phyloP scores from a whole-genome alignment of 2,797 vertebrate genomes.

The Caiman crocodilus region DNA sequence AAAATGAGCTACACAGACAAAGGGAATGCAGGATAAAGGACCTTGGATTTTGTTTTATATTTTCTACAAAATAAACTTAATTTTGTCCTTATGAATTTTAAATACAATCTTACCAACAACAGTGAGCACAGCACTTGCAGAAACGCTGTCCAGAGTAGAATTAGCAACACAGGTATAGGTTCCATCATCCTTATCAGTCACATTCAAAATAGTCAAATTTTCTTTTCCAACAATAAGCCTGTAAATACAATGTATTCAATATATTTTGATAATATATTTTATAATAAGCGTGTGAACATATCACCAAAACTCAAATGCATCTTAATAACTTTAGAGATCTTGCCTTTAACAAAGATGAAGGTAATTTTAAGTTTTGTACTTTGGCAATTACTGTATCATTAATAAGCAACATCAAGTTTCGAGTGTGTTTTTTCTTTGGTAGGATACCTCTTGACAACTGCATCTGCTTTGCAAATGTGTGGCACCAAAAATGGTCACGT shows the following conservation, averaged over 20 bases:
- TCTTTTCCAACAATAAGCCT: conserved; percentile 90
- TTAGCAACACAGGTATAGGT: conserved; percentile 94
- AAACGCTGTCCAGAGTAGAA: conserved; percentile 94
- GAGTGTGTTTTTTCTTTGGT: neutral
- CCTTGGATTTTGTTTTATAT: neutral
- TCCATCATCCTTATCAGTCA: conserved; percentile 91
- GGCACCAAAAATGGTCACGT: neutral
- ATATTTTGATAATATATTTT: conserved; percentile 27
- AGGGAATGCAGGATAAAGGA: too few species aligned
- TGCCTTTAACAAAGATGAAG: neutral
- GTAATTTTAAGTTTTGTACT: neutral
- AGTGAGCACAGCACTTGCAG: conserved; percentile 92
- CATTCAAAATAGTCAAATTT: conserved; percentile 89
- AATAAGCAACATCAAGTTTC: neutral
- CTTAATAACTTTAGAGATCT: neutral
- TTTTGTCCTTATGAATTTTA: conserved; percentile 20
- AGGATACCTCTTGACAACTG: neutral
- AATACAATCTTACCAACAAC: conserved; percentile 91
- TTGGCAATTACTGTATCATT: neutral
- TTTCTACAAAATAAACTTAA: conserved; percentile 27
- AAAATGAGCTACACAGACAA: neutral
- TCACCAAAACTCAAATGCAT: neutral
- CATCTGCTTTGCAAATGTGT: neutral
- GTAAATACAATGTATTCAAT: conserved; percentile 69
- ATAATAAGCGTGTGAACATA: conserved; percentile 5